Base-by-base conservation (phyloP, 2,797 vertebrate genomes). In the Gymnothorax reevesii region DNA sequence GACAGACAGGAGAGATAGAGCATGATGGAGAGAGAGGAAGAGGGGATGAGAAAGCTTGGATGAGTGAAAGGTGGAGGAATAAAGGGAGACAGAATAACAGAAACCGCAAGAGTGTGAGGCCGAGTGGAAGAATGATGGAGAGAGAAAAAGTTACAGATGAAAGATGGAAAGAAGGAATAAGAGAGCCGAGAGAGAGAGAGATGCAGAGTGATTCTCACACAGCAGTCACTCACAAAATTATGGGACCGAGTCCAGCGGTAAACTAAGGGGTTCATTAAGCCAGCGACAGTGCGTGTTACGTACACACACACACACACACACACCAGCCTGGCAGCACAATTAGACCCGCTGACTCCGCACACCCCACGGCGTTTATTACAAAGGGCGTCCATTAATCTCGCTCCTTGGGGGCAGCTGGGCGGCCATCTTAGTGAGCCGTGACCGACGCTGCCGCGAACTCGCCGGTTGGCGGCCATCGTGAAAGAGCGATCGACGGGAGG, bases 251-350 rank as follows among this genome's bases (percentile, higher is more conserved):
- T 95, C 92, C 93, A 94, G 96, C 94, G 96, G 97, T 97, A 97
- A 98, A 97, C 95, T 92, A 93, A 1, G 95, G 95, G 95, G 95
- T 96, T 97, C 97, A 98, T 98, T 97, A 98, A 95, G 92, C 96
- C 57, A 59, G 57, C 57, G 57, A 9, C 57, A 13, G 57, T 13
- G 93, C 89, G 92, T 92, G 94, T 97, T 96, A 96, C 88, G 88
- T 92, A 95, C 95, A 95, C 93, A 94, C 92, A 92, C 89, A 92
- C 94, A 94, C 90, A 89, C 87, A 87, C 95, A 95, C 94, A 94
- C 95, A 94, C 95, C 93, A 96, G 95, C 94, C 92, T 95, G 95
- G 93, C 92, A 95, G 94, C 94, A 96, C 95, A 96, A 95, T 97
- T 96, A 96, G 94, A 97, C 96, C 96, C 96, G 96, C 97, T 97